phyloP scores from a whole-genome alignment of 2,888 invertebrate genomes.

The Steromphala cineraria region DNA sequence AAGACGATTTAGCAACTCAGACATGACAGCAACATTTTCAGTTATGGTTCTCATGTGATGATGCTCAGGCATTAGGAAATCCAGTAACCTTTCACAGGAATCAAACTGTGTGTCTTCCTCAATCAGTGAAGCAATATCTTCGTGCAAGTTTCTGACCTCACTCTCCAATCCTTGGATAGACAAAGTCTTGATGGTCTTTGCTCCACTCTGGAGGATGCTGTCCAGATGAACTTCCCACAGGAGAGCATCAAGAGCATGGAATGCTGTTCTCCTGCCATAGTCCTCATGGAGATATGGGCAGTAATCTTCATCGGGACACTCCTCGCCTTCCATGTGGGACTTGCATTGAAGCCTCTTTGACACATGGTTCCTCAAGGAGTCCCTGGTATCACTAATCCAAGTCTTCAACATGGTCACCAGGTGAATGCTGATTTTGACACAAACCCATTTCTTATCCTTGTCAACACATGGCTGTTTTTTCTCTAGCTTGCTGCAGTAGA shows the following conservation, averaged over 20 bases:
- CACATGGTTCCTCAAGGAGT: background rate
- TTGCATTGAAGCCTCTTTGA: background rate
- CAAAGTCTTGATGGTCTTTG: background rate
- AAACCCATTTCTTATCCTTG: background rate
- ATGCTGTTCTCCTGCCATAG: background rate
- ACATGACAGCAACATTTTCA: constrained; percentile 2
- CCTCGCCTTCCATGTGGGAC: background rate
- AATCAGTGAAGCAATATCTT: background rate
- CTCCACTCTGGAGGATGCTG: background rate
- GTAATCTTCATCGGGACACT: background rate
- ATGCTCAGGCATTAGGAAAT: constrained; percentile 37
- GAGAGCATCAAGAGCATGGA: background rate
- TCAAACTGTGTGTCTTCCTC: constrained; percentile 1
- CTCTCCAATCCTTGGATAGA: background rate
- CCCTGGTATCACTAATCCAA: background rate
- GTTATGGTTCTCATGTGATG: constrained; percentile 29
- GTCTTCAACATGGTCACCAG: background rate
- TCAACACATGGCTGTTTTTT: background rate
- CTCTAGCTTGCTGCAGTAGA: constrained; percentile 20
- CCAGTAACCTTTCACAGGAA: constrained; percentile 30
- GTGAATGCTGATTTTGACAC: background rate
- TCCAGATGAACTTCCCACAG: background rate
- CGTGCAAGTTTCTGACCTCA: background rate
- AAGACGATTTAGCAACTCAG: background rate
- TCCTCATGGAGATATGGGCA: background rate